Conservation (phyloP, 1,140 invertebrate species). For the Drosophila virilis region DNA sequence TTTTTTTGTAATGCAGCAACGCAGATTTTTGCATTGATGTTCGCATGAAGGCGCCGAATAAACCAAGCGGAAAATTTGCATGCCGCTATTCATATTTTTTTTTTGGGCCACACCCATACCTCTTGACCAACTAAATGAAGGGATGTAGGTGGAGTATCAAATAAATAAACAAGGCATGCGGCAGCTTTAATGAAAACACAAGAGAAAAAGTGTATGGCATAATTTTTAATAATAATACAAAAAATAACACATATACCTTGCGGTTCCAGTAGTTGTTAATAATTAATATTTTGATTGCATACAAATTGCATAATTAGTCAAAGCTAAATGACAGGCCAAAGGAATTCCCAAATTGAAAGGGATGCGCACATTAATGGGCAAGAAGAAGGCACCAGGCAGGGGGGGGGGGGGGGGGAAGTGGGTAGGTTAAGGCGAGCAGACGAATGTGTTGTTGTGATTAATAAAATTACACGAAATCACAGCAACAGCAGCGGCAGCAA, state of each 20-base stretch:
- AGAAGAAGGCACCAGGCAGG: constrained; percentile 9
- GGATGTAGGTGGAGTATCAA: constrained; percentile 29
- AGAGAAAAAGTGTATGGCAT: constrained; percentile 24
- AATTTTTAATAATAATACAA: constrained; percentile 31
- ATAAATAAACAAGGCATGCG: constrained; percentile 62
- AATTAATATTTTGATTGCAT: constrained; percentile 81
- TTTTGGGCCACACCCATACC: constrained; percentile 4
- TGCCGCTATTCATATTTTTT: constrained; percentile 24
- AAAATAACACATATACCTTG: constrained; percentile 18
- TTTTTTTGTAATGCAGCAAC: constrained; percentile 14
- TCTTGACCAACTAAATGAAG: constrained; percentile 15
- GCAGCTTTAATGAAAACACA: constrained; percentile 57
- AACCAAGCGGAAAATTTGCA: constrained; percentile 73
- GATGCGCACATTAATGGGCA: constrained; percentile 3
- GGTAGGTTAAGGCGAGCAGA: constrained; percentile 33
- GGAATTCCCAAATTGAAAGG: constrained; percentile 41
- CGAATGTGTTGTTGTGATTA: constrained; percentile 81
- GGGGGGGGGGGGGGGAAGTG: not conserved
- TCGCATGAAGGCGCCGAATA: constrained; percentile 68
- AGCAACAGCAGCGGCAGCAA: constrained; percentile 21
- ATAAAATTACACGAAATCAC: constrained; percentile 78
- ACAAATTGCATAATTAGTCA: constrained; percentile 81
- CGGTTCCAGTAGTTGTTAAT: constrained; percentile 22
- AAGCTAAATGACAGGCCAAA: constrained; percentile 65
- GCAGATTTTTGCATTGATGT: constrained; percentile 65